Conservation (phyloP, 2,113 vertebrate genomes). For the Mionectes macconnelli region DNA sequence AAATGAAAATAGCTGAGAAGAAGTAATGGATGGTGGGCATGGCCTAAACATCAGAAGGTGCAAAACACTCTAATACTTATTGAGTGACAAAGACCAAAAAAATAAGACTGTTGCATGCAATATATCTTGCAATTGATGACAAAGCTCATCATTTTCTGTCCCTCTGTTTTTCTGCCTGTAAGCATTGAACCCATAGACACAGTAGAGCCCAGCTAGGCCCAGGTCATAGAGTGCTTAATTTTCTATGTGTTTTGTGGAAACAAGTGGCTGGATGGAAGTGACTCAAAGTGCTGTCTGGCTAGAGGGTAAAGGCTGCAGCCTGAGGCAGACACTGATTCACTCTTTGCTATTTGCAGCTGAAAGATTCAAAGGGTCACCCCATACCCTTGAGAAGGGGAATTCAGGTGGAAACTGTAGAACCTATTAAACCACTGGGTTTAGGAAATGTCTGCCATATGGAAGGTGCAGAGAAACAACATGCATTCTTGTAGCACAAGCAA, state of each 20-base stretch:
- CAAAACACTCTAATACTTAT: neutral
- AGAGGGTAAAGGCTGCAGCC: neutral
- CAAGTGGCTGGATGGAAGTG: neutral
- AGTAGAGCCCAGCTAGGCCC: neutral
- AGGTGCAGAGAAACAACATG: rapidly evolving
- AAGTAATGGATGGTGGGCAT: neutral
- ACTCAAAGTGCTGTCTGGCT: neutral
- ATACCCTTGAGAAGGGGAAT: neutral
- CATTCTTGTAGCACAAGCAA: rapidly evolving
- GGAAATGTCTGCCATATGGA: neutral
- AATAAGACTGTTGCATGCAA: neutral
- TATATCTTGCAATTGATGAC: neutral
- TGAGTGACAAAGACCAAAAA: neutral
- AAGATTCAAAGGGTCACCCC: neutral
- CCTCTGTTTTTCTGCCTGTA: neutral
- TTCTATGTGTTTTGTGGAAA: neutral
- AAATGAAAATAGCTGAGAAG: neutral
- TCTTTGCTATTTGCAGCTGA: neutral
- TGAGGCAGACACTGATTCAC: neutral
- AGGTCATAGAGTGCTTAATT: neutral
- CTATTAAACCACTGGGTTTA: neutral
- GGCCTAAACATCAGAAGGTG: neutral
- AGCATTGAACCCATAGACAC: rapidly evolving
- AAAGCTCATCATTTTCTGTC: neutral
- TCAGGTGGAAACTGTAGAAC: neutral